These are phyloP conservation scores for Panzeria rudis DNA, from an alignment of 2,888 invertebrate species.

Conservation along the genomic window DNA sequence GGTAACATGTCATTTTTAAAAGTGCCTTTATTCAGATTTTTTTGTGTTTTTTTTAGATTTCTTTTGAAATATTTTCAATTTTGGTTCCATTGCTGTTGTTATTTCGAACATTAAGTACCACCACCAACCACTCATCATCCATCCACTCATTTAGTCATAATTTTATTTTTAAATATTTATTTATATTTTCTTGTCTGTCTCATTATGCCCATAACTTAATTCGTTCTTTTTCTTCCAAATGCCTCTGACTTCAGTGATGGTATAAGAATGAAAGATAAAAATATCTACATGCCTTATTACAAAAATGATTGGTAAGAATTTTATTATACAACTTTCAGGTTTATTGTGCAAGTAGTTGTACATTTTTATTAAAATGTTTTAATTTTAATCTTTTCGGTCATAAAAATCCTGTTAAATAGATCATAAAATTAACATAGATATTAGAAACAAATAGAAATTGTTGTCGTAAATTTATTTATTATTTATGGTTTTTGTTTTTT, in stretches of 20 bases:
- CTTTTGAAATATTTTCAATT: slow-evolving; percentile 20
- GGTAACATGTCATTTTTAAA: slow-evolving; percentile 69
- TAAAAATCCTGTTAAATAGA: slow-evolving; percentile 68
- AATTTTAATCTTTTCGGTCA: slow-evolving; percentile 62
- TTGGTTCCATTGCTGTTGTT: slow-evolving; percentile 40
- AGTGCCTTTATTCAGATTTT: slow-evolving; percentile 53
- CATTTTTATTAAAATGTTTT: slow-evolving; percentile 63
- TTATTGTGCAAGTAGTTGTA: slow-evolving; percentile 21
- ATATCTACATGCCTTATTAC: slow-evolving; percentile 13
- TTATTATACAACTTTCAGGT: slow-evolving; percentile 33
- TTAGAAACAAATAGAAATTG: slow-evolving; percentile 65
- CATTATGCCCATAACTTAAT: slow-evolving; percentile 1
- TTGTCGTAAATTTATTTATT: slow-evolving; percentile 56
- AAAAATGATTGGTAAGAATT: slow-evolving; percentile 23
- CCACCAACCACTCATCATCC: slow-evolving; percentile 43
- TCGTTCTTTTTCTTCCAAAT: not conserved
- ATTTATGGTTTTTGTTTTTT: slow-evolving; percentile 20
- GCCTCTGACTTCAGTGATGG: slow-evolving; percentile 13
- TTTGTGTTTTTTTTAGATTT: not conserved
- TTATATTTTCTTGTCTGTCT: slow-evolving; percentile 32
- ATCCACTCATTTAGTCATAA: slow-evolving; percentile 59
- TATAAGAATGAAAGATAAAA: not conserved
- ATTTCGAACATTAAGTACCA: slow-evolving; percentile 39
- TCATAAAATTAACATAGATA: slow-evolving; percentile 67
- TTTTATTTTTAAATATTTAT: slow-evolving; percentile 62